Conservation (phyloP, 2,113 vertebrate genomes). For the Grus americana region DNA sequence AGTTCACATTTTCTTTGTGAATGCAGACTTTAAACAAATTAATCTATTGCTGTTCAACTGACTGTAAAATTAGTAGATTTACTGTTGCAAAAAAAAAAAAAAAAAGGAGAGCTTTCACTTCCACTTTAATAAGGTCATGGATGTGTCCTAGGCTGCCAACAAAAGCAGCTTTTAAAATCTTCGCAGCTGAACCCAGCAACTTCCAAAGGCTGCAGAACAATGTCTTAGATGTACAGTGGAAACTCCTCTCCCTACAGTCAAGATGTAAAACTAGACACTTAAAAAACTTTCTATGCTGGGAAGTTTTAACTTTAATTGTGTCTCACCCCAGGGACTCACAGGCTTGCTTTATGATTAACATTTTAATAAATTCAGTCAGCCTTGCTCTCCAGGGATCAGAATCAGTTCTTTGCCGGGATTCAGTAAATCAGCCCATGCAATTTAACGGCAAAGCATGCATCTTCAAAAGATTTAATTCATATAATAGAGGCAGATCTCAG, state of each 20-base stretch:
- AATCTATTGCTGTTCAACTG: conserved; percentile 93
- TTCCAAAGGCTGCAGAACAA: conserved; percentile 64
- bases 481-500: not conserved
- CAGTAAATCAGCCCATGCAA: conserved; percentile 19
- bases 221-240: conserved; percentile 54
- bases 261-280: conserved; percentile 46
- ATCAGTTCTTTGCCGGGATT: conserved; percentile 19
- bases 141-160: conserved; percentile 72
- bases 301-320: conserved; percentile 62
- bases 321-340: not conserved
- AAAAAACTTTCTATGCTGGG: conserved; percentile 34
- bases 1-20: conserved; percentile 88
- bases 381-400: conserved; percentile 36
- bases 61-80: conserved; percentile 94
- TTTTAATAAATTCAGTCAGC: conserved; percentile 41
- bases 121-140: conserved; percentile 74
- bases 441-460: not conserved
- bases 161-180: conserved; percentile 80
- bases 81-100: conserved; percentile 80
- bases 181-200: conserved; percentile 69
- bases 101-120: conserved; percentile 68
- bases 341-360: conserved; percentile 22
- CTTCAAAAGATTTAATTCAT: conserved; percentile 14
- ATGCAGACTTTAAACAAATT: conserved; percentile 89
- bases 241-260: conserved; percentile 51